These are phyloP conservation scores for Sycobia sp. DNA, from an alignment of 1,140 invertebrate genomes.

Conservation along the genomic window DNA sequence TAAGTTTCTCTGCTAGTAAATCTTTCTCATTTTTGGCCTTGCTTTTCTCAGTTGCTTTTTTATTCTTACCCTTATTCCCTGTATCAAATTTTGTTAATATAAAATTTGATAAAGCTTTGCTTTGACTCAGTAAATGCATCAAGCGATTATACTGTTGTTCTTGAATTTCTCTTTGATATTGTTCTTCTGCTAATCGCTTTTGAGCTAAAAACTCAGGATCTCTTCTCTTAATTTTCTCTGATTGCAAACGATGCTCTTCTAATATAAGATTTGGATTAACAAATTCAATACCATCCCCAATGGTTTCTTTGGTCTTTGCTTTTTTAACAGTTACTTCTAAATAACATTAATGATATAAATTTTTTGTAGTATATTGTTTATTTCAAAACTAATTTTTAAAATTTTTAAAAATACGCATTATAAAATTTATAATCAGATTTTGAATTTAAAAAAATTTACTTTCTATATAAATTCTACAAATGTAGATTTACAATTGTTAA, in stretches of 20 bases:
- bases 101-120: slow-evolving; percentile 57
- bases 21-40: slow-evolving; percentile 10
- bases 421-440: too few species aligned
- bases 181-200: slow-evolving; percentile 35
- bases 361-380: too few species aligned
- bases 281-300: slow-evolving; percentile 19
- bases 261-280: slow-evolving; percentile 9
- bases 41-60: slow-evolving; percentile 14
- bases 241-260: background rate
- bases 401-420: too few species aligned
- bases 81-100: slow-evolving; percentile 51
- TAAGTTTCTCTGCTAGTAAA: background rate
- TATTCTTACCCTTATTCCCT: background rate
- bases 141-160: slow-evolving; percentile 51
- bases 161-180: slow-evolving; percentile 40
- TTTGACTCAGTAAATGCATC: slow-evolving; percentile 55
- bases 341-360: background rate
- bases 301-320: background rate
- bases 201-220: background rate
- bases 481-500: too few species aligned
- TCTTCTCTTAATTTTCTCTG: background rate
- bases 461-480: too few species aligned
- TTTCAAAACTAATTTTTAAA: too few species aligned
- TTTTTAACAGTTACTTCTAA: background rate
- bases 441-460: too few species aligned